Percentiles rank a stretch among this genome's conserved stretches.
Evolutionary conservation across 2,113 vertebrate species (phyloP).

Genomic region (Amia ocellicauda): DNA sequence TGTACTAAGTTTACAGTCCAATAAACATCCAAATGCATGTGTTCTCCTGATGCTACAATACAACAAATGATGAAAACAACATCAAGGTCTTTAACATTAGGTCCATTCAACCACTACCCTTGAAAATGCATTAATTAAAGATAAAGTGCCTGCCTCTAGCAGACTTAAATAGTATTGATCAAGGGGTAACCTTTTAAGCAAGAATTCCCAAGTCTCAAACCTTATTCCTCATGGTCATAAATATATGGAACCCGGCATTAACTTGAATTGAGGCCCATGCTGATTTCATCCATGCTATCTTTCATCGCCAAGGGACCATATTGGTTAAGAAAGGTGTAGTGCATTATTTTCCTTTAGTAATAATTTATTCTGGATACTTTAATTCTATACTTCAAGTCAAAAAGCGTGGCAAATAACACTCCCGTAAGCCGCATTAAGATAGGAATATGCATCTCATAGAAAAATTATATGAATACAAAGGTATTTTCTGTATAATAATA

Average conservation of each 20-base stretch:
- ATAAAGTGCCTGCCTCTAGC: conserved; percentile 4
- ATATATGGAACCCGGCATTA: conserved; percentile 13
- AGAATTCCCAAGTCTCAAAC: conserved; percentile 1
- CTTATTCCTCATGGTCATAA: conserved; percentile 1
- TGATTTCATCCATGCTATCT: neutral
- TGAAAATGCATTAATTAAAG: neutral
- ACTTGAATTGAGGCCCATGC: neutral
- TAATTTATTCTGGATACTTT: no score
- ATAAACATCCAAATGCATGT: no score
- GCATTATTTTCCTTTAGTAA: neutral
- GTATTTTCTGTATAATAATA: no score
- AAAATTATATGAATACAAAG: no score
- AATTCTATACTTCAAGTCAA: no score
- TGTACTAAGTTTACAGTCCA: no score
- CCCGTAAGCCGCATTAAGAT: no score
- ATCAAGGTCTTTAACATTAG: conserved; percentile 1
- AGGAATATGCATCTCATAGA: no score
- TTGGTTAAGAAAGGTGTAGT: neutral
- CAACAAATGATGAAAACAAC: neutral
- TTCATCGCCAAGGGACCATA: neutral
- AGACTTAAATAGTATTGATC: conserved; percentile 16
- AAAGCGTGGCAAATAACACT: no score
- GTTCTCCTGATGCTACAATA: no score
- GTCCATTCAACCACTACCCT: neutral
- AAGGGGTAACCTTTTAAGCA: conserved; percentile 18